Percentiles rank a stretch among this genome's conserved stretches.
These are phyloP conservation scores for Cactoblastis cactorum DNA, from an alignment of 2,888 invertebrate genomes.

Conservation along the genomic window DNA sequence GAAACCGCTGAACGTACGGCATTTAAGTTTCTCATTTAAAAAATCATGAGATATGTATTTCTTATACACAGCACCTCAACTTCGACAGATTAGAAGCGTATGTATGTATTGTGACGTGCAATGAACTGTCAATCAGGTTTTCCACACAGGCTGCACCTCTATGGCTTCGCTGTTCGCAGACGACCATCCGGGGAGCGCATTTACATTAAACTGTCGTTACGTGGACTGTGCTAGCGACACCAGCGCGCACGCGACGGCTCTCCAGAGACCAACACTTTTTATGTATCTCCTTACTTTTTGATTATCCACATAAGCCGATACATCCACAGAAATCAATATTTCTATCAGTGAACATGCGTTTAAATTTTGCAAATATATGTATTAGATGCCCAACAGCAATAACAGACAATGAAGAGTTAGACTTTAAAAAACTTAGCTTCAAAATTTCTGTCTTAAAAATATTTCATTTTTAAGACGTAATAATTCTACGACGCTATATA, in stretches of 20 bases:
- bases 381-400: not conserved
- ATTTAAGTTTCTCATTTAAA: too few species aligned
- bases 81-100: too few species aligned
- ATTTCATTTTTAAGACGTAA: not conserved
- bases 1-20: too few species aligned
- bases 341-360: not conserved
- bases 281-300: not conserved
- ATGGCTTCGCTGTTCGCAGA: not conserved
- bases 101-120: too few species aligned
- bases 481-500: not conserved
- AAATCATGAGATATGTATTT: too few species aligned
- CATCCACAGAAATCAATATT: too few species aligned
- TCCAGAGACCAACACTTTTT: conserved; percentile 28
- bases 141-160: not conserved
- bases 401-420: not conserved
- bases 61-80: too few species aligned
- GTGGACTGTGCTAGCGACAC: conserved; percentile 39
- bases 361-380: not conserved
- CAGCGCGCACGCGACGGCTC: conserved; percentile 31
- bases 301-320: not conserved
- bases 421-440: not conserved
- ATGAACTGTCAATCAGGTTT: too few species aligned
- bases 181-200: conserved; percentile 43
- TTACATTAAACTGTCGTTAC: conserved; percentile 71
- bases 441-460: not conserved